Percentiles rank a stretch among this genome's conserved stretches.
Conservation (phyloP, 92 coral and sea anemone species). For the Blastomussa wellsi region DNA sequence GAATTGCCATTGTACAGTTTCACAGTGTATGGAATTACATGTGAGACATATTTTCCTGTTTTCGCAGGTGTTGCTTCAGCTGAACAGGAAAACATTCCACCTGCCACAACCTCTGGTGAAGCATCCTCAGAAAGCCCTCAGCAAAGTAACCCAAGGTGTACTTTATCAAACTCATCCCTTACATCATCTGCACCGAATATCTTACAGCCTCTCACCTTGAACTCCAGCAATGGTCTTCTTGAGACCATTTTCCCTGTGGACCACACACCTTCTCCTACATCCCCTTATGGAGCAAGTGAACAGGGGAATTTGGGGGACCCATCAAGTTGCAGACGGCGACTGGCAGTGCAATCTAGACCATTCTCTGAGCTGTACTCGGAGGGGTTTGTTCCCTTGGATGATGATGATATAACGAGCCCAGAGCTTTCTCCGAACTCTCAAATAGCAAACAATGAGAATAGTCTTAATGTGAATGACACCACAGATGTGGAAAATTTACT, state of each 20-base stretch:
- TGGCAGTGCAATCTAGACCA: conserved; percentile 69
- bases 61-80: conserved; percentile 34
- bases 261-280: conserved; percentile 64
- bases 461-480: background rate
- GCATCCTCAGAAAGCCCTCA: conserved; percentile 18
- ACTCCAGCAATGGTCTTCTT: conserved; percentile 45
- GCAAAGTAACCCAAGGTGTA: conserved; percentile 21
- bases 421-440: conserved; percentile 6
- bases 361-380: conserved; percentile 76
- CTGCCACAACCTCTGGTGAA: background rate
- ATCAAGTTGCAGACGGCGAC: conserved; percentile 55
- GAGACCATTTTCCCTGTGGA: conserved; percentile 47
- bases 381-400: conserved; percentile 75
- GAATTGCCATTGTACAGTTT: background rate
- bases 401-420: conserved; percentile 22
- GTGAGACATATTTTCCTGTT: background rate
- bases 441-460: background rate
- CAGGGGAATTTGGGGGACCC: conserved; percentile 22
- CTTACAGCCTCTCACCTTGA: conserved; percentile 63
- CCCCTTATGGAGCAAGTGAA: conserved; percentile 53
- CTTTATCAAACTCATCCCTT: conserved; percentile 72
- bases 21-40: background rate
- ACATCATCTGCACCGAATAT: conserved; percentile 84
- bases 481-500: background rate
- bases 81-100: conserved; percentile 74